These are phyloP conservation scores for Anguilla pacifica DNA, from an alignment of 2,797 vertebrate species.

Conservation along the genomic window DNA sequence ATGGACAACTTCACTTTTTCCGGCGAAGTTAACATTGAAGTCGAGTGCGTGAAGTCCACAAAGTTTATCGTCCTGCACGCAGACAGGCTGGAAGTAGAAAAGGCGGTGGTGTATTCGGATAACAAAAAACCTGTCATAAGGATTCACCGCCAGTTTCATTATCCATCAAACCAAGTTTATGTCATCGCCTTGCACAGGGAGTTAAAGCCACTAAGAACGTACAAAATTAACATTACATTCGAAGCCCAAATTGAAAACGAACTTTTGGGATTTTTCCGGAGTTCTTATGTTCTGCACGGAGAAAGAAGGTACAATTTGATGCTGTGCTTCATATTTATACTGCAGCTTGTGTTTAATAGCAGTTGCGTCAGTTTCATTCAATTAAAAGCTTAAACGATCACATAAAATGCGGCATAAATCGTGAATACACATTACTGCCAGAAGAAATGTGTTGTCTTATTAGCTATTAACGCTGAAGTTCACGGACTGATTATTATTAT, in stretches of 20 bases:
- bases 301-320: slow-evolving; percentile 81
- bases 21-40: slow-evolving; percentile 89
- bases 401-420: no score
- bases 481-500: no score
- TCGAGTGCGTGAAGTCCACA: slow-evolving; percentile 87
- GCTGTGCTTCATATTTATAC: no score
- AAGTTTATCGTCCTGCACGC: slow-evolving; percentile 89
- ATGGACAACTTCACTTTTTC: slow-evolving; percentile 98
- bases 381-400: no score
- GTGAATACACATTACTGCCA: no score
- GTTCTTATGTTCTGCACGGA: slow-evolving; percentile 85
- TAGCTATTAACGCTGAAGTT: no score
- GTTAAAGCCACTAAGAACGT: slow-evolving; percentile 81
- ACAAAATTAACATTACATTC: slow-evolving; percentile 88
- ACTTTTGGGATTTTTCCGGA: slow-evolving; percentile 93
- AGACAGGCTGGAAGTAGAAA: slow-evolving; percentile 82
- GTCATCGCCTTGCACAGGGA: slow-evolving; percentile 89
- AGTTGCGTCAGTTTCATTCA: no score
- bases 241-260: slow-evolving; percentile 90
- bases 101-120: slow-evolving; percentile 74
- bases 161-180: slow-evolving; percentile 84
- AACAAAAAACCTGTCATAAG: slow-evolving; percentile 71
- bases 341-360: no score
- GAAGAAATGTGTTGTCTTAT: no score
- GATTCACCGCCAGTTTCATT: slow-evolving; percentile 83